phyloP scores from a whole-genome alignment of 2,888 invertebrate species.

The Spisula subtruncata region DNA sequence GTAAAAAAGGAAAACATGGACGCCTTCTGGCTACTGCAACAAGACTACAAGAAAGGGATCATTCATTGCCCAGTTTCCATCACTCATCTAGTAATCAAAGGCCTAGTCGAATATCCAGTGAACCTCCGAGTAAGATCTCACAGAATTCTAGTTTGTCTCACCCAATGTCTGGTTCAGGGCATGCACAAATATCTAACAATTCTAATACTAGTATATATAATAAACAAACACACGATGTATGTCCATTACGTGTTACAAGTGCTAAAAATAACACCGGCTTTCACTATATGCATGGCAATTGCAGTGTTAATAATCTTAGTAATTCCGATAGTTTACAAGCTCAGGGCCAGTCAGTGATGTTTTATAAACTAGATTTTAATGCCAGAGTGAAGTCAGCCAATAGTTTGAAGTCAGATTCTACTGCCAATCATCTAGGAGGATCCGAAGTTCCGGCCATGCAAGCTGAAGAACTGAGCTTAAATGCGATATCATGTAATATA shows the following conservation, averaged over 20 bases:
- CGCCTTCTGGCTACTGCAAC: conserved; percentile 40
- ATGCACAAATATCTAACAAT: conserved; percentile 34
- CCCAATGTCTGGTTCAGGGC: conserved; percentile 41
- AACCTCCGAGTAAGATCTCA: conserved; percentile 64
- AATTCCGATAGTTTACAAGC: conserved; percentile 37
- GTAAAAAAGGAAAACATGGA: conserved; percentile 62
- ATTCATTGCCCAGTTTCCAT: neutral
- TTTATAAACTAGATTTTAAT: conserved; percentile 51
- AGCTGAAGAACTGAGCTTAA: conserved; percentile 47
- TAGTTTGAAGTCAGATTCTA: conserved; percentile 58
- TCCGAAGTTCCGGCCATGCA: conserved; percentile 2
- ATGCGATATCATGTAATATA: conserved; percentile 58
- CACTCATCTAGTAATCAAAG: conserved; percentile 39
- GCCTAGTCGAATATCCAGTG: conserved; percentile 60
- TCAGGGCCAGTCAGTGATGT: conserved; percentile 52
- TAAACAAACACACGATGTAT: conserved; percentile 34
- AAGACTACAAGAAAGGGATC: conserved; percentile 38
- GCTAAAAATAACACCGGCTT: conserved; percentile 44
- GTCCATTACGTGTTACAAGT: conserved; percentile 44
- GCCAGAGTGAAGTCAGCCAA: conserved; percentile 65
- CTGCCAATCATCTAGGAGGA: neutral
- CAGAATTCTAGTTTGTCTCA: conserved; percentile 48
- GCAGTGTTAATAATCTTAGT: conserved; percentile 32
- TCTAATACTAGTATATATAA: conserved; percentile 18
- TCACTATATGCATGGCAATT: conserved; percentile 50